phyloP scores from a whole-genome alignment of 2,797 vertebrate species.

The Phalanger gymnotis region DNA sequence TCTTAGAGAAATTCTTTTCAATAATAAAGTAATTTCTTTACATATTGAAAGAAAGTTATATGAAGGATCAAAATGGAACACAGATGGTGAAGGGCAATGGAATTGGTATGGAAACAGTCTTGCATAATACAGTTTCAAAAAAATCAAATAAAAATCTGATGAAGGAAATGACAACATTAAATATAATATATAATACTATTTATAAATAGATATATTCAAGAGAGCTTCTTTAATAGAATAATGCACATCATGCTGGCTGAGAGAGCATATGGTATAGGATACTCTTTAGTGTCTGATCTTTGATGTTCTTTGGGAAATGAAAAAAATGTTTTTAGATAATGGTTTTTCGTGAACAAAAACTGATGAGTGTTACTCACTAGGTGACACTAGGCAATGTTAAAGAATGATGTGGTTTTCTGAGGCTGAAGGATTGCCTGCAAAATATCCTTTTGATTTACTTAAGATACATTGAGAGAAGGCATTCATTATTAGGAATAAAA shows the following conservation, averaged over 20 bases:
- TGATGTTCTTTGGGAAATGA: constrained; percentile 66
- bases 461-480: constrained; percentile 37
- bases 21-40: background rate
- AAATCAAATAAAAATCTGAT: background rate
- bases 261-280: background rate
- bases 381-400: constrained; percentile 59
- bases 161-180: constrained; percentile 37
- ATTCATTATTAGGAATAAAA: constrained; percentile 46
- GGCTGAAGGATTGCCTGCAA: constrained; percentile 46
- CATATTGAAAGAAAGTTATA: background rate
- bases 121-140: background rate
- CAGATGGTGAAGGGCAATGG: background rate
- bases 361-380: constrained; percentile 44
- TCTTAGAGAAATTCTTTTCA: background rate
- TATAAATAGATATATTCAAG: constrained; percentile 52
- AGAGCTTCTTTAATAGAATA: constrained; percentile 14
- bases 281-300: constrained; percentile 28
- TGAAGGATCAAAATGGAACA: background rate
- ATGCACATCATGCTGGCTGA: constrained; percentile 26
- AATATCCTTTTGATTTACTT: constrained; percentile 71
- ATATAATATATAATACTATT: background rate
- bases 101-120: background rate
- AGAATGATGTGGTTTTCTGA: constrained; percentile 29
- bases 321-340: constrained; percentile 43
- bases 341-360: constrained; percentile 48